Conservation (phyloP, 2,888 invertebrate genomes). For the Eupithecia centaureata region DNA sequence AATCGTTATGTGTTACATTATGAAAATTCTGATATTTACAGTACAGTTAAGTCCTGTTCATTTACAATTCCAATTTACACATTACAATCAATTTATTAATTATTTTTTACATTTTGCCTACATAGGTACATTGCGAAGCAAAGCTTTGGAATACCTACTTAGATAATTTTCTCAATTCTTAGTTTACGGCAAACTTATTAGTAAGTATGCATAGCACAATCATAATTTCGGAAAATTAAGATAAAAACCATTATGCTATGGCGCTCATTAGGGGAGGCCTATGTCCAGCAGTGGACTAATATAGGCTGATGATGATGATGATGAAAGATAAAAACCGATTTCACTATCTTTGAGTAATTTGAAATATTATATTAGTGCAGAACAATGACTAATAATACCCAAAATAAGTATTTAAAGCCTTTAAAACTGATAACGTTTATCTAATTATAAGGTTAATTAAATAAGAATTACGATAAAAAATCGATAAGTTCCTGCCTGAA, state of each 20-base stretch:
- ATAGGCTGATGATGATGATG: too few relatives aligned
- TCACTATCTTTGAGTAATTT: not conserved
- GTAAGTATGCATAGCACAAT: not conserved
- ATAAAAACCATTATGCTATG: too few relatives aligned
- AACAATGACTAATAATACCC: not conserved
- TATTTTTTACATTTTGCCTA: too few relatives aligned
- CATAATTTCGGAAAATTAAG: not conserved
- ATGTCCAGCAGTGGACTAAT: too few relatives aligned
- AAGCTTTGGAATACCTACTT: not conserved
- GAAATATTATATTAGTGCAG: not conserved
- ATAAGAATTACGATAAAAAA: not conserved
- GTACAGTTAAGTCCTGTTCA: too few relatives aligned
- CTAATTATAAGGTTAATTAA: not conserved
- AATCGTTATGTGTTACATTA: too few relatives aligned
- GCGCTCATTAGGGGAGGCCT: too few relatives aligned
- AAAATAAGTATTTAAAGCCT: slow-evolving; percentile 1
- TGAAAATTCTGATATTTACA: too few relatives aligned
- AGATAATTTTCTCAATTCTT: not conserved
- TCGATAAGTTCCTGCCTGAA: not conserved
- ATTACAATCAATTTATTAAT: too few relatives aligned
- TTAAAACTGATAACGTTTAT: slow-evolving; percentile 3
- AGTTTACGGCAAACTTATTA: not conserved
- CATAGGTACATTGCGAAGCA: too few relatives aligned
- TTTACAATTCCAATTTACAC: too few relatives aligned
- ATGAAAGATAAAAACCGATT: too few relatives aligned